phyloP scores from a whole-genome alignment of 2,113 vertebrate genomes.

The Reinhardtius hippoglossoides region DNA sequence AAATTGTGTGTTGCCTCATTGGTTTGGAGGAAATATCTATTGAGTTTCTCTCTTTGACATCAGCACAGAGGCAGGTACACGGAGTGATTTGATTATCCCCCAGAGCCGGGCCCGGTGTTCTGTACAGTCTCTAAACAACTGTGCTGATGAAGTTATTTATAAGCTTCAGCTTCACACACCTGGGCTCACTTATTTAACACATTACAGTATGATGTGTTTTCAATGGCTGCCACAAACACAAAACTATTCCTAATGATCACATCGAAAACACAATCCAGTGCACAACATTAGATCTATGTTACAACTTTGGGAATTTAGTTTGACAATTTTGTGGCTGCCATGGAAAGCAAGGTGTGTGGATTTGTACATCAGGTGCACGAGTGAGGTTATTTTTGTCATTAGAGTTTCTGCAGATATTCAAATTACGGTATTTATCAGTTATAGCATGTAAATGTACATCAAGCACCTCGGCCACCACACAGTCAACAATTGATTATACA shows the following conservation, averaged over 20 bases:
- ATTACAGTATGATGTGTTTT: slow-evolving; percentile 23
- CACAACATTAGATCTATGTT: no score
- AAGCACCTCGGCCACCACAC: no score
- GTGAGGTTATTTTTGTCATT: no score
- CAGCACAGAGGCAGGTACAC: slow-evolving; percentile 12
- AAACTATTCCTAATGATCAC: no score
- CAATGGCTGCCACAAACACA: slow-evolving; percentile 10
- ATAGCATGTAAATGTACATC: not conserved
- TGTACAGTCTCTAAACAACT: slow-evolving; percentile 32
- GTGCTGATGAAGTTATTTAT: not conserved
- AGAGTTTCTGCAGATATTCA: no score
- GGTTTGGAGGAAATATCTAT: slow-evolving; percentile 14
- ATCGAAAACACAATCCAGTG: not conserved
- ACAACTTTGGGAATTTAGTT: no score
- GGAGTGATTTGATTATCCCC: slow-evolving; percentile 21
- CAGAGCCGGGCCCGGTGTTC: slow-evolving; percentile 15
- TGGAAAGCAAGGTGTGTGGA: no score
- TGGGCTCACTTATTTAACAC: slow-evolving; percentile 30
- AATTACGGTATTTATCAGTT: not conserved
- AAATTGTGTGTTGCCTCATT: slow-evolving; percentile 8
- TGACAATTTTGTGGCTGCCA: no score
- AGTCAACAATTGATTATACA: no score
- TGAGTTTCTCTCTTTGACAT: slow-evolving; percentile 15
- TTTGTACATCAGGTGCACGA: no score
- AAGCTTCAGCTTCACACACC: slow-evolving; percentile 34